Evolutionary conservation across 2,797 vertebrate species (phyloP).

Genomic region (Enteromius paludinosus): DNA sequence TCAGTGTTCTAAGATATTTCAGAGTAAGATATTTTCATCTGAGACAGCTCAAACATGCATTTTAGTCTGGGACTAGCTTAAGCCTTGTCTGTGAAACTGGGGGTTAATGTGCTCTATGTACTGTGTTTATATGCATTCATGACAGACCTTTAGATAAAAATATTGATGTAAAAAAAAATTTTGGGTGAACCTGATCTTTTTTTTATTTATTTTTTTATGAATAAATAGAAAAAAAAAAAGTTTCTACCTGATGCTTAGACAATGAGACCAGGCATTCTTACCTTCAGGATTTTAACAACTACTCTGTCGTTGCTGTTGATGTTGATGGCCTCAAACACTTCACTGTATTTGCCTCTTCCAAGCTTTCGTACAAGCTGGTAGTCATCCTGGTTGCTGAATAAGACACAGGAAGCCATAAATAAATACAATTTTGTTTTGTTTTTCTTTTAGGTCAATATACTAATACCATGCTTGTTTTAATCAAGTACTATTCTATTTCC

Average conservation of each 20-base stretch:
- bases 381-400: slow-evolving; percentile 94
- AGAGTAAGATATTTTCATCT: too few relatives aligned
- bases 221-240: neutral
- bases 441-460: neutral
- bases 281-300: slow-evolving; percentile 98
- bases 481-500: neutral
- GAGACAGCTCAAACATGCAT: too few relatives aligned
- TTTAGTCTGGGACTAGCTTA: too few relatives aligned
- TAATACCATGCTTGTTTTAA: neutral
- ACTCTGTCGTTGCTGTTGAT: slow-evolving; percentile 98
- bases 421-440: neutral
- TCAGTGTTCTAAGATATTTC: too few relatives aligned
- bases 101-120: neutral
- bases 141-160: neutral
- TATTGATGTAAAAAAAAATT: neutral
- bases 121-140: neutral
- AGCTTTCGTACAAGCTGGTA: slow-evolving; percentile 97
- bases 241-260: neutral
- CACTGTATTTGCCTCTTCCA: slow-evolving; percentile 96
- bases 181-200: neutral
- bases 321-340: slow-evolving; percentile 98
- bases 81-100: too few relatives aligned
- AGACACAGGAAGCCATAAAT: slow-evolving; percentile 41
- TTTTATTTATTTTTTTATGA: too few relatives aligned
- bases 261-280: slow-evolving; percentile 65